Percentiles rank a stretch among this genome's conserved stretches.
phyloP scores from a whole-genome alignment of 2,797 vertebrate genomes.

The Artibeus lituratus region DNA sequence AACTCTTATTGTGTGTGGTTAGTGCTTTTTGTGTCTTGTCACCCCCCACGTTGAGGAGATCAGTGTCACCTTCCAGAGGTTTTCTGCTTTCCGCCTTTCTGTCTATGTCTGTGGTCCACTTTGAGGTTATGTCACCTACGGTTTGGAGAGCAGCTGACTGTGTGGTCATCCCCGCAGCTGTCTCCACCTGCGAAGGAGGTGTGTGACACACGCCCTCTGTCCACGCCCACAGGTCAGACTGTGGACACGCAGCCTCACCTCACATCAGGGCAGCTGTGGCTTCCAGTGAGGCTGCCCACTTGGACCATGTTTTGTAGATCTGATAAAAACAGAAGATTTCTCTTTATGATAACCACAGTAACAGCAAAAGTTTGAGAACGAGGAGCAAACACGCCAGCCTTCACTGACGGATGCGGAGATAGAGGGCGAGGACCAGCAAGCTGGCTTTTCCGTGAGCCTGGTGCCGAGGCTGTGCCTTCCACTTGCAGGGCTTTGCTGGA shows the following conservation, averaged over 20 bases:
- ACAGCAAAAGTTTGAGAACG: background rate
- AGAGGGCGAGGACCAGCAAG: background rate
- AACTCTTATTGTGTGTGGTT: background rate
- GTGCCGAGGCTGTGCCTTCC: fast-evolving
- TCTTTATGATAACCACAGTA: background rate
- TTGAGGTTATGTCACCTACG: background rate
- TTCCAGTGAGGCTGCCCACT: fast-evolving
- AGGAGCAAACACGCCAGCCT: background rate
- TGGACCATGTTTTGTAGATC: background rate
- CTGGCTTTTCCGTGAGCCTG: fast-evolving
- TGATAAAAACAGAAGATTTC: background rate
- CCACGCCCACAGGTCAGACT: fast-evolving
- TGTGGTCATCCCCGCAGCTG: fast-evolving
- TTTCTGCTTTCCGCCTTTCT: background rate
- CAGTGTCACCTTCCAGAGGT: background rate
- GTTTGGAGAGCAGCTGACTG: background rate
- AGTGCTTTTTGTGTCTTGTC: background rate
- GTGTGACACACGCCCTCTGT: fast-evolving
- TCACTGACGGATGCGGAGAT: fast-evolving
- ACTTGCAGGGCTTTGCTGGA: fast-evolving
- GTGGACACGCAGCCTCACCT: background rate
- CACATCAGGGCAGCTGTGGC: fast-evolving
- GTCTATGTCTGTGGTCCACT: fast-evolving
- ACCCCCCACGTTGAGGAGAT: fast-evolving
- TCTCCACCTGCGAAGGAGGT: background rate